These are phyloP conservation scores for Dendroctonus valens DNA, from an alignment of 1,140 invertebrate genomes.

Conservation along the genomic window DNA sequence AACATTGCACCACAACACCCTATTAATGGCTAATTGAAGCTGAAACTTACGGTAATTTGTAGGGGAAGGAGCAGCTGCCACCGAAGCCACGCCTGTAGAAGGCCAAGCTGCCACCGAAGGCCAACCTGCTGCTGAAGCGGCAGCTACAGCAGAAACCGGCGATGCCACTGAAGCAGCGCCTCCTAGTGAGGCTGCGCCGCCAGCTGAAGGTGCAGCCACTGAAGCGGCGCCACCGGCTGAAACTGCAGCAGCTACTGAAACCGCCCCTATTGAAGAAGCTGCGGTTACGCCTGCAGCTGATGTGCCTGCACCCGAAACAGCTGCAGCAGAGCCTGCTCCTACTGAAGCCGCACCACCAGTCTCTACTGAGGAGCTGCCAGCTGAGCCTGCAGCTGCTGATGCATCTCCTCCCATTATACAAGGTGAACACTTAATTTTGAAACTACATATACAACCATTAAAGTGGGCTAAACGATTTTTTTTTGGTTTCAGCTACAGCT, in stretches of 20 bases:
- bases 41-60: background rate
- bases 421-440: background rate
- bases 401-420: background rate
- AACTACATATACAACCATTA: background rate
- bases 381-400: slow-evolving; percentile 18
- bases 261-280: slow-evolving; percentile 23
- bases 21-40: background rate
- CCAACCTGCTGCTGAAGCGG: slow-evolving; percentile 45
- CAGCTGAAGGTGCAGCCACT: slow-evolving; percentile 39
- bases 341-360: slow-evolving; percentile 31
- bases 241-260: slow-evolving; percentile 41
- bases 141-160: slow-evolving; percentile 43
- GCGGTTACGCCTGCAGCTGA: slow-evolving; percentile 6
- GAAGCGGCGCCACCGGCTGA: slow-evolving; percentile 49
- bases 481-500: slow-evolving; percentile 3
- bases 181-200: slow-evolving; percentile 27
- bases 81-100: slow-evolving; percentile 48
- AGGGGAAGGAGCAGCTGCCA: slow-evolving; percentile 50
- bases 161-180: slow-evolving; percentile 25
- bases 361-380: slow-evolving; percentile 33
- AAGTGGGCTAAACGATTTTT: background rate
- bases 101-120: slow-evolving; percentile 47
- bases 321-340: slow-evolving; percentile 19
- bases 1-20: background rate
- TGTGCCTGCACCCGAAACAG: slow-evolving; percentile 27